These are phyloP conservation scores for Endomychus coccineus DNA, from an alignment of 2,888 invertebrate species.

Conservation along the genomic window DNA sequence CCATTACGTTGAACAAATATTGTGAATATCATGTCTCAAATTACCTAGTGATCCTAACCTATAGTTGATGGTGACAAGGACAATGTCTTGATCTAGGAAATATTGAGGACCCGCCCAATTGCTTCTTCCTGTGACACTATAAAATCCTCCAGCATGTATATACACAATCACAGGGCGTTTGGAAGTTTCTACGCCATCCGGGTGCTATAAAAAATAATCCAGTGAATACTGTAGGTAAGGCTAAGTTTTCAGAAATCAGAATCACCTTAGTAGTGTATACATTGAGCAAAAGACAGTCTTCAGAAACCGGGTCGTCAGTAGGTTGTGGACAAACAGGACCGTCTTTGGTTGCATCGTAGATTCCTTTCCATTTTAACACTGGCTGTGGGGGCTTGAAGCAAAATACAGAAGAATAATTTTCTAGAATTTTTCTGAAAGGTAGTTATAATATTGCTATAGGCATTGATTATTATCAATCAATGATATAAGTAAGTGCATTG, in stretches of 20 bases:
- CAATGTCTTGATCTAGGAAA: conserved; percentile 56
- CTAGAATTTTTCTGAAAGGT: too few species aligned
- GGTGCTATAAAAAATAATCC: conserved; percentile 29
- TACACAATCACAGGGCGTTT: conserved; percentile 57
- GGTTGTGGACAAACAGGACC: conserved; percentile 40
- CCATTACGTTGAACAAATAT: too few species aligned
- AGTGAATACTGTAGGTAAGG: too few species aligned
- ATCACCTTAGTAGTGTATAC: conserved; percentile 50
- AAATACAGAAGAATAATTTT: too few species aligned
- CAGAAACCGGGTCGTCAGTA: conserved; percentile 41
- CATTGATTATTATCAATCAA: too few species aligned
- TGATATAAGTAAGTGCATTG: too few species aligned
- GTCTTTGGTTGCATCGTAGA: conserved; percentile 37
- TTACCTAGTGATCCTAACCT: conserved; percentile 50
- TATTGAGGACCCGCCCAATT: conserved; percentile 51
- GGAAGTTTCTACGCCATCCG: conserved; percentile 30
- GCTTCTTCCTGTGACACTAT: conserved; percentile 54
- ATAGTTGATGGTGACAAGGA: conserved; percentile 60
- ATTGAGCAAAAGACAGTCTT: conserved; percentile 59
- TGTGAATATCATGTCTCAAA: too few species aligned
- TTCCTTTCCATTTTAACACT: conserved; percentile 35
- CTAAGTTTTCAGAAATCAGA: not conserved
- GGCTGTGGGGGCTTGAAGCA: conserved; percentile 40
- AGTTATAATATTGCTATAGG: too few species aligned
- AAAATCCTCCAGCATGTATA: conserved; percentile 64